Evolutionary conservation across 2,797 vertebrate genomes (phyloP), one percentile per base, ranked within the genome.

Genomic region (Pipistrellus nathusii): DNA sequence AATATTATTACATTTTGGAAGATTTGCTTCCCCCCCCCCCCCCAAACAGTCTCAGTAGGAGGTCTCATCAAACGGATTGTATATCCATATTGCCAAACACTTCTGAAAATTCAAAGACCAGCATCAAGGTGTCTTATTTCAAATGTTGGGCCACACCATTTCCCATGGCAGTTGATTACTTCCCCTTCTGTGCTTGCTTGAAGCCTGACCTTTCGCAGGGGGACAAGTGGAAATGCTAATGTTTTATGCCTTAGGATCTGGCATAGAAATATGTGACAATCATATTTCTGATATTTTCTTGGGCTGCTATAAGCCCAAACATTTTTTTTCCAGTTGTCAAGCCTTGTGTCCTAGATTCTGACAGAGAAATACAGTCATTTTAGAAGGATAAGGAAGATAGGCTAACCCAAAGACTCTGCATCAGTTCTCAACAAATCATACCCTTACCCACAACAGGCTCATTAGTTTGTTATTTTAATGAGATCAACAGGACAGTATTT

Each of bases 401-500:
- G 9, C 11, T 83, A 90, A 75, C 21, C 64, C 5, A 9, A 57
- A 88, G 66, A 9, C 3, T 90, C 71, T 51, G 20, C 20, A 48
- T 17, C 9, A 5, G 27, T 88, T 87, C 21, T 85, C 27, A 89
- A 76, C 38, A 85, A 85, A 69, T 85, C n/a, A 57, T 57, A 17
- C 75, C 13, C 13, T 27, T 83, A 66, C 35, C 59, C 41, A 20
- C 11, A 82, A 80, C 17, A 46, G 13, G n/a, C 5, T n/a, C 17
- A 80, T 77, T 84, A 35, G 46, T 86, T 75, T 94, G 18, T 41
- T 69, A 82, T 66, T 78, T 93, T 88, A 80, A 46, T 93, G 71
- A 86, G 8, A 59, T 48, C 48, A 86, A 17, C 68, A 21, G 76
- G 53, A 72, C 15, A 30, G 15, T 85, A 41, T 66, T 90, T 75